Base-by-base conservation (phyloP, 1,140 invertebrate genomes). In the Arctopsyche grandis region DNA sequence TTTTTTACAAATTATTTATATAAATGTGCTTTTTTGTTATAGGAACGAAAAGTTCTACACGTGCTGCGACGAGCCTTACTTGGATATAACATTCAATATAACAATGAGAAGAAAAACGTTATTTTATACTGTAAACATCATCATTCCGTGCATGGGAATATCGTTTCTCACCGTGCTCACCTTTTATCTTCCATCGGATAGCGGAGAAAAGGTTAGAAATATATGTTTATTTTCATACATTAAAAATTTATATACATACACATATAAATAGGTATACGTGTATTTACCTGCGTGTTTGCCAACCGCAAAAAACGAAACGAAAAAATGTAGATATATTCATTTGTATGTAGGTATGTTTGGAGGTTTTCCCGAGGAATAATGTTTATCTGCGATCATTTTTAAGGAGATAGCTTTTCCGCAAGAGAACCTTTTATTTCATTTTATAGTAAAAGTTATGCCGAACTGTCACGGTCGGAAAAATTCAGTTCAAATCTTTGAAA, bases 11-110 rank as follows among this genome's bases (percentile, higher is more conserved):
- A n/a, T n/a, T n/a, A n/a, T n/a, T n/a, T n/a, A 4, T 7, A 48
- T 46, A 46, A 73, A 21, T 73, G 5, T 26, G 9, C 16, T 69
- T 44, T 77, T 69, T 69, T 77, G 19, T 77, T 83, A 87, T 89
- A 95, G 96, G 85, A 97, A 97, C 85, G 96, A 97, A 87, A 97
- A 97, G 84, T 97, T 94, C 88, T 99, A 99, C 90, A 98, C 97
- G 73, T 99, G 98, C 88, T 99, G 98, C 87, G 93, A 97, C 86
- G 96, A 97, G 88, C 96, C 96, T 43, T 98, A 97, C 87, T 90
- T 99, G 85, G 98, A 99, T 89, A 99, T 99, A 84, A 99, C 97
- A 46, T 99, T 99, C 90, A 99, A 99, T 89, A 98, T 99, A 80
- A 99, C 98, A 26, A 97, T 99, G 93, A 90, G 98, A 83, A 90